These are phyloP conservation scores for Bradysia coprophila DNA, from an alignment of 1,140 invertebrate genomes.

Conservation along the genomic window DNA sequence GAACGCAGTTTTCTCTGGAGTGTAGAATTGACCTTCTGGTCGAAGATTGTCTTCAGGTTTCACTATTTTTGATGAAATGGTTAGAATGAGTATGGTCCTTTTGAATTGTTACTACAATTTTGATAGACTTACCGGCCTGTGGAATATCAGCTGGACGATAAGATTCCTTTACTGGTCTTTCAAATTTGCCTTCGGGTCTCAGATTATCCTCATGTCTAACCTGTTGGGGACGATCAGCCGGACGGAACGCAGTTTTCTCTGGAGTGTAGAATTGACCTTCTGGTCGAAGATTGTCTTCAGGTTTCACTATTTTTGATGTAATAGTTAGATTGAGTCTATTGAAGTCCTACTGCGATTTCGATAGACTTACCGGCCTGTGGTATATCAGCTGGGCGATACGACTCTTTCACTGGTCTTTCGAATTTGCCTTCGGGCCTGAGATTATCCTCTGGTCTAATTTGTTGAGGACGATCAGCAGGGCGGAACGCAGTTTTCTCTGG, in stretches of 20 bases:
- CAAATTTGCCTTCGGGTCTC: conserved; percentile 32
- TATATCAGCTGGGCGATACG: too few species aligned
- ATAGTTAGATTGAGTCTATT: too few species aligned
- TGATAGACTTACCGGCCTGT: conserved; percentile 22
- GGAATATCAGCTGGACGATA: conserved; percentile 11
- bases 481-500: conserved; percentile 10
- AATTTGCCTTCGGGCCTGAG: too few species aligned
- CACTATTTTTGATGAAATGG: conserved; percentile 17
- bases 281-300: conserved; percentile 32
- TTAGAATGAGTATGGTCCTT: conserved; percentile 31
- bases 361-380: too few species aligned
- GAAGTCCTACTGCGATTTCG: too few species aligned
- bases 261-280: conserved; percentile 36
- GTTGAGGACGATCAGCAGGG: conserved; percentile 23
- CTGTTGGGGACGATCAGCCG: conserved; percentile 30
- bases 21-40: conserved; percentile 36
- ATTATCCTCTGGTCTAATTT: conserved; percentile 22
- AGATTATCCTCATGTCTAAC: conserved; percentile 39
- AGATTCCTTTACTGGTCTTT: conserved; percentile 18
- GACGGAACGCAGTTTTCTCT: conserved; percentile 22
- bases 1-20: conserved; percentile 25
- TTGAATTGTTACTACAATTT: conserved; percentile 33
- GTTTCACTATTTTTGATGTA: conserved; percentile 22
- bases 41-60: conserved; percentile 33
- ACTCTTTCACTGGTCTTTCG: too few species aligned